Evolutionary conservation across 2,113 vertebrate species (phyloP), one percentile per base, ranked within the genome.

Genomic region (Carassius auratus): DNA sequence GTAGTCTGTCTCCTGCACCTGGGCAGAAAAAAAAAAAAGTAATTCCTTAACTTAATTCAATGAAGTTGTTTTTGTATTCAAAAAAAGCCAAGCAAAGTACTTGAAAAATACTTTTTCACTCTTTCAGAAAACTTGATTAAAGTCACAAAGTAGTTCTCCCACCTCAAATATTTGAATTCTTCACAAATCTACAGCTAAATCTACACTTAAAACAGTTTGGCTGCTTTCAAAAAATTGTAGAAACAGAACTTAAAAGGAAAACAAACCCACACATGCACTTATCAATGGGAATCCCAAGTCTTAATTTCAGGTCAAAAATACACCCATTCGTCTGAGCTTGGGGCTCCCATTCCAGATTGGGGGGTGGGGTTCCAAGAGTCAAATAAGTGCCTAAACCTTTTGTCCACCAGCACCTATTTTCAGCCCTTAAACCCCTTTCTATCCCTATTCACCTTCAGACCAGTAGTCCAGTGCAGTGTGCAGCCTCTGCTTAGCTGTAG

Each of bases 401-500:
- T 90, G 87, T 91, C 88, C 90, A 87, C 85, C 81, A 89, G 84
- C 89, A 89, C 87, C 92, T 91, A 92, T 92, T 85, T 90, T 76
- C 75, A 86, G 87, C 87, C 89, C 91, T 85, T 74, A 90, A 91
- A 89, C 90, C 85, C 89, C 81, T 84, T 87, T 90, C 86, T 84
- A 75, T 92, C 88, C 87, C 87, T 89, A 83, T 90, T 85, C 89
- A 87, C 88, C 89, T 89, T 83, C 90, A 88, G 92, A 88, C 88
- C 89, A 91, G 87, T 82, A 92, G 90, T 89, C 91, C 87, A 86
- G 89, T 90, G 89, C 89, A 89, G 89, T 92, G 88, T 89, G 91
- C 90, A 90, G 92, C 93, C 91, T 93, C 91, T 91, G 91, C 90
- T 92, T 89, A 92, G 92, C 91, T 91, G 88, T 84, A 90, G 92